Percentiles rank a stretch among this genome's conserved stretches.
Conservation (phyloP, 2,888 invertebrate genomes). For the Brachypalpus laphriformis region DNA sequence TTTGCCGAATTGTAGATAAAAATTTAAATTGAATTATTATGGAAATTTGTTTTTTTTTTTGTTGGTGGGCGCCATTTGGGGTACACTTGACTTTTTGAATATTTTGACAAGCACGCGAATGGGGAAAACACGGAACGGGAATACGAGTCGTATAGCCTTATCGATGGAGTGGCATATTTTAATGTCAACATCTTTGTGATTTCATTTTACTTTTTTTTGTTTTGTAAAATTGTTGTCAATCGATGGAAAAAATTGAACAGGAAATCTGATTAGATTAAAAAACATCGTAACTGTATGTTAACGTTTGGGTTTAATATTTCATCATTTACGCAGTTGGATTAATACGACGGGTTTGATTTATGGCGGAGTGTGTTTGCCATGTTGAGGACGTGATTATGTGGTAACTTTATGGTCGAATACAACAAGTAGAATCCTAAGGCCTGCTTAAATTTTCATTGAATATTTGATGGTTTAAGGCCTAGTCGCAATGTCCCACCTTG, state of each 20-base stretch:
- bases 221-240: neutral
- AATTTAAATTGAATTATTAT: conserved; percentile 72
- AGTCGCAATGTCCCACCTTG: too few relatives aligned
- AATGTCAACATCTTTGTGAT: conserved; percentile 28
- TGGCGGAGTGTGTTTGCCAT: neutral
- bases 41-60: conserved; percentile 43
- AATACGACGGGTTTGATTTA: neutral
- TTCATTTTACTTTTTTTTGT: neutral
- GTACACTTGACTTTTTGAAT: conserved; percentile 49
- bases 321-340: neutral
- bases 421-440: neutral
- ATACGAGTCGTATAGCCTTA: conserved; percentile 22
- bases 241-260: conserved; percentile 33
- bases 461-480: too few relatives aligned
- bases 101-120: conserved; percentile 40
- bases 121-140: conserved; percentile 12
- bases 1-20: conserved; percentile 59
- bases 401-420: neutral
- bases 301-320: neutral
- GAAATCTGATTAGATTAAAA: conserved; percentile 39
- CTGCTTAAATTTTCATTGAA: too few relatives aligned
- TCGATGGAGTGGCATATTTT: conserved; percentile 23
- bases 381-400: neutral
- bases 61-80: conserved; percentile 17
- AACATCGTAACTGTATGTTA: neutral